These are phyloP conservation scores for Eupleurogrammus muticus DNA, from an alignment of 2,797 vertebrate species.

Conservation along the genomic window DNA sequence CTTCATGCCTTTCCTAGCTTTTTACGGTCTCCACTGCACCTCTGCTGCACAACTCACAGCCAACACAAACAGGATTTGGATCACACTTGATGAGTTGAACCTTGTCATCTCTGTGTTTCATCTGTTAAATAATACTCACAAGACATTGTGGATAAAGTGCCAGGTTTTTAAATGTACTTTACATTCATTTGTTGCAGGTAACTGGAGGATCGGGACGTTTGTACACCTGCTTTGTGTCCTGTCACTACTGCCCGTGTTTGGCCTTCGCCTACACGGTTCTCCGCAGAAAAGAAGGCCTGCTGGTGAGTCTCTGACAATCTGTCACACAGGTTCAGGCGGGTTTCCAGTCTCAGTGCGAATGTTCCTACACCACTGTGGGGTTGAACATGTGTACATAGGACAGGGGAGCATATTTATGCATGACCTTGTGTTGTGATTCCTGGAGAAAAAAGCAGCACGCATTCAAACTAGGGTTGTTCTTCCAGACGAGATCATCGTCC, in stretches of 20 bases:
- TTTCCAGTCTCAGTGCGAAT: not conserved
- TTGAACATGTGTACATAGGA: not conserved
- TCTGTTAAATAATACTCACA: not conserved
- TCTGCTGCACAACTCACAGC: not conserved
- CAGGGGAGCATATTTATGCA: conserved; percentile 14
- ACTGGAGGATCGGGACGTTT: conserved; percentile 88
- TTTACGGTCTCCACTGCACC: conserved; percentile 1
- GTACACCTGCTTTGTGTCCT: conserved; percentile 92
- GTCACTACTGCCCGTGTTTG: conserved; percentile 94
- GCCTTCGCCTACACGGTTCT: conserved; percentile 92
- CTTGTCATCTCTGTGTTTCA: not conserved
- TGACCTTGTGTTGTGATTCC: conserved; percentile 35
- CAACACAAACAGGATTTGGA: not conserved
- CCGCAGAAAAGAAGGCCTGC: conserved; percentile 86
- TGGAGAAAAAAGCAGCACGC: conserved; percentile 27
- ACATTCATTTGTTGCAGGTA: conserved; percentile 82
- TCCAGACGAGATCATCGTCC: too few species aligned
- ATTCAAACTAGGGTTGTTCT: too few species aligned
- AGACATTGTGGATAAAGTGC: not conserved
- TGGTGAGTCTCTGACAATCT: conserved; percentile 85
- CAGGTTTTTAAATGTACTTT: conserved; percentile 28
- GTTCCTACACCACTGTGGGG: not conserved
- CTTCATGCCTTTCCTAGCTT: conserved; percentile 18
- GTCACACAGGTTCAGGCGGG: not conserved
- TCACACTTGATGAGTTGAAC: not conserved